Percentiles rank a stretch among this genome's conserved stretches.
Conservation (phyloP, 2,113 vertebrate species). For the Gymnarchus niloticus region DNA sequence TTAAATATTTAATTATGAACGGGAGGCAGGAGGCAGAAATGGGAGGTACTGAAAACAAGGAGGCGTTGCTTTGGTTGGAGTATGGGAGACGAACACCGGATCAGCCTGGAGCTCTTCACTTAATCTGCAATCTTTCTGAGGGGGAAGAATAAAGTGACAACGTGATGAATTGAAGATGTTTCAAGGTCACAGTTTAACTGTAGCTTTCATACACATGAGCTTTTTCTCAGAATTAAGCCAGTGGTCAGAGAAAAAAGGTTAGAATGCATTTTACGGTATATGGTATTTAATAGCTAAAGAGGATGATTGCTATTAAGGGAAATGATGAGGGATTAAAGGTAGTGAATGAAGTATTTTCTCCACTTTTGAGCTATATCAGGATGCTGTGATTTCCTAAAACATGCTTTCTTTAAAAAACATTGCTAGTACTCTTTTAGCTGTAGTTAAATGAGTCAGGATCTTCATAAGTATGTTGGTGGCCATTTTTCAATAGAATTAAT, state of each 20-base stretch:
- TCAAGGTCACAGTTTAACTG: slow-evolving; percentile 16
- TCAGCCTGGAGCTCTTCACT: background rate
- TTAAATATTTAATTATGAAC: too few relatives aligned
- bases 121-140: slow-evolving; percentile 10
- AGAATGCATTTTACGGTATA: background rate
- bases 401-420: background rate
- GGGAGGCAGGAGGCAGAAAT: background rate
- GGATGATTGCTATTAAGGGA: background rate
- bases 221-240: background rate
- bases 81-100: background rate
- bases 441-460: background rate
- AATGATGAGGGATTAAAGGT: background rate
- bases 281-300: background rate
- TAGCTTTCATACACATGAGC: background rate
- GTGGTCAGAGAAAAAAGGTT: background rate
- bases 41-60: background rate
- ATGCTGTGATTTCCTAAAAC: background rate
- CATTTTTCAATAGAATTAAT: background rate
- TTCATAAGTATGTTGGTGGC: background rate
- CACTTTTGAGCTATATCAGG: background rate
- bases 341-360: background rate
- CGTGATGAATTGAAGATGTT: slow-evolving; percentile 19
- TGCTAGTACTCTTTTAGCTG: background rate
- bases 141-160: too few relatives aligned
- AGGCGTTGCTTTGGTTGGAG: background rate